Conservation (phyloP, 2,797 vertebrate species). For the Spinus olivaceus region DNA sequence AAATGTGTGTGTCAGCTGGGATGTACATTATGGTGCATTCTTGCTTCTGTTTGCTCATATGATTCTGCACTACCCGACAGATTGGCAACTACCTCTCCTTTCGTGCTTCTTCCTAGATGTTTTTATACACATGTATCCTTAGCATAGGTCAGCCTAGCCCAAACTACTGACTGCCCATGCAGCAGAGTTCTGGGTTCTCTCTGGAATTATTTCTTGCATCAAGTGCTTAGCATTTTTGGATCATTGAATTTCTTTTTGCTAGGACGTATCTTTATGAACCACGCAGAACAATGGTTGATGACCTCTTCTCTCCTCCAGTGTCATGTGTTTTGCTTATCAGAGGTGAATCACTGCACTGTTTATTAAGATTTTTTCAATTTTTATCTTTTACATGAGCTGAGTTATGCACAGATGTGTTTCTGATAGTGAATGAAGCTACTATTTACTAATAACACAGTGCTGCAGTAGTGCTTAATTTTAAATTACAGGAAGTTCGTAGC, state of each 20-base stretch:
- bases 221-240: not conserved
- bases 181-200: not conserved
- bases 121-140: not conserved
- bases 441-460: not conserved
- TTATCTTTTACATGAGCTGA: not conserved
- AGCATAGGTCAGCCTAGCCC: not conserved
- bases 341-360: not conserved
- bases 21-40: not conserved
- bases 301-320: not conserved
- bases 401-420: not conserved
- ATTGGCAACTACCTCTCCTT: not conserved
- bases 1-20: not conserved
- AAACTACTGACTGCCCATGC: not conserved
- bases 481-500: not conserved
- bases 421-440: not conserved
- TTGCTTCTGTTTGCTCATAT: not conserved
- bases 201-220: not conserved
- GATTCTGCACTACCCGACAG: not conserved
- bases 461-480: not conserved
- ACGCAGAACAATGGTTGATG: not conserved
- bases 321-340: not conserved
- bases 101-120: not conserved
- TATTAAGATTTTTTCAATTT: not conserved
- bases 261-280: not conserved
- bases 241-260: not conserved